A percentile compares a stretch with the other conserved stretches of the same genome.
Conservation (phyloP, 2,888 invertebrate species). For the Pseudoips prasinana region DNA sequence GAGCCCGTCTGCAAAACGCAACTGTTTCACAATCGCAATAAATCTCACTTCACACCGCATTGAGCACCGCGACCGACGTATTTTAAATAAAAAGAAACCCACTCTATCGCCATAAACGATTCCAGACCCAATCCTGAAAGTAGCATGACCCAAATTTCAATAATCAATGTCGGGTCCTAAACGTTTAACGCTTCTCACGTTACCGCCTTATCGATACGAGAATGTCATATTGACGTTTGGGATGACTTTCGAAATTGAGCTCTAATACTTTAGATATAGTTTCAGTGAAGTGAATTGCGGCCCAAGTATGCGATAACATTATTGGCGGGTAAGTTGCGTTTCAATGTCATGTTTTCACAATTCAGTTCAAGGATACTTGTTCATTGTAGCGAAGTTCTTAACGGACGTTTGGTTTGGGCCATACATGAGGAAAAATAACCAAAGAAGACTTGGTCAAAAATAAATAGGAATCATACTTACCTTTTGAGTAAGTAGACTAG, state of each 20-base stretch:
- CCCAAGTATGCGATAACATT: conserved; percentile 33
- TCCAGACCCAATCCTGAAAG: conserved; percentile 47
- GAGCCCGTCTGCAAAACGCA: conserved; percentile 48
- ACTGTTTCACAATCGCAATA: conserved; percentile 62
- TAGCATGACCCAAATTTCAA: conserved; percentile 49
- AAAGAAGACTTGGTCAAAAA: too few relatives aligned
- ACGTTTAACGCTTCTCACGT: conserved; percentile 64
- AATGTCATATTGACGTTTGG: conserved; percentile 47
- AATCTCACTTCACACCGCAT: conserved; percentile 65
- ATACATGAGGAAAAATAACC: too few relatives aligned
- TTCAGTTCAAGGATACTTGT: conserved; percentile 48
- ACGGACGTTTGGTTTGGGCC: too few relatives aligned
- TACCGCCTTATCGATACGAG: conserved; percentile 47
- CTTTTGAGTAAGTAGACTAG: too few relatives aligned
- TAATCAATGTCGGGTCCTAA: conserved; percentile 34
- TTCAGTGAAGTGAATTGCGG: conserved; percentile 27
- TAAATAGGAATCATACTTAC: too few relatives aligned
- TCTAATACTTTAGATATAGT: conserved; percentile 36
- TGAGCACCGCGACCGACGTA: conserved; percentile 42
- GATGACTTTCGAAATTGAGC: conserved; percentile 41
- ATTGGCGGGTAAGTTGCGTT: conserved; percentile 43
- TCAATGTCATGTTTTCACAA: conserved; percentile 62
- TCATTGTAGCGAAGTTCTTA: conserved; percentile 44
- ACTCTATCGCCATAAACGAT: conserved; percentile 36
- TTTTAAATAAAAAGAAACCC: conserved; percentile 60